A percentile compares a stretch with the other conserved stretches of the same genome.
phyloP scores from a whole-genome alignment of 2,888 invertebrate species.

The Tipula unca region DNA sequence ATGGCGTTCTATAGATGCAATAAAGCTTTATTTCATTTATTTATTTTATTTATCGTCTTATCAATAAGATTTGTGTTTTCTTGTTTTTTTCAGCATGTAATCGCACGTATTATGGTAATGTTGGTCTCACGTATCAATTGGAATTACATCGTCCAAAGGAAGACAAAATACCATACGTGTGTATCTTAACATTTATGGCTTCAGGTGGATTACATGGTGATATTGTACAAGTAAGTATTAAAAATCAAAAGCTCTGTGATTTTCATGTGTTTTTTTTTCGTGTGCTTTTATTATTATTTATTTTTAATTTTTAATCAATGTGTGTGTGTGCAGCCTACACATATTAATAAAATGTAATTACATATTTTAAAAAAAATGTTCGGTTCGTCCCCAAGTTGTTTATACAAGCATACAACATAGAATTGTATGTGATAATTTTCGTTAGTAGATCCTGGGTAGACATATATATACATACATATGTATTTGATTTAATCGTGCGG shows the following conservation, averaged over 20 bases:
- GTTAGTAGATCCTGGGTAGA: too few relatives aligned
- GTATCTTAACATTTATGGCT: constrained; percentile 78
- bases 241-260: not conserved
- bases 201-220: constrained; percentile 77
- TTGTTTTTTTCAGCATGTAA: constrained; percentile 61
- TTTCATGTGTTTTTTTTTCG: not conserved
- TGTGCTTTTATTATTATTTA: not conserved
- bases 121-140: constrained; percentile 77
- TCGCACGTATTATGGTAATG: constrained; percentile 82
- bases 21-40: not conserved
- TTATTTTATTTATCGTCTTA: not conserved
- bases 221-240: constrained; percentile 62
- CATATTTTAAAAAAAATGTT: too few relatives aligned
- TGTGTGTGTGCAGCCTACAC: too few relatives aligned
- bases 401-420: too few relatives aligned
- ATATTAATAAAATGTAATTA: not conserved
- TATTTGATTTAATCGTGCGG: too few relatives aligned
- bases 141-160: constrained; percentile 78
- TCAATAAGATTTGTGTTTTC: not conserved
- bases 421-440: too few relatives aligned
- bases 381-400: too few relatives aligned
- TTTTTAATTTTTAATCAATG: not conserved
- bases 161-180: constrained; percentile 79
- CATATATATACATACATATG: too few relatives aligned
- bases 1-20: not conserved